These are phyloP conservation scores for Chironomus tepperi DNA, from an alignment of 1,140 invertebrate genomes.

Conservation along the genomic window DNA sequence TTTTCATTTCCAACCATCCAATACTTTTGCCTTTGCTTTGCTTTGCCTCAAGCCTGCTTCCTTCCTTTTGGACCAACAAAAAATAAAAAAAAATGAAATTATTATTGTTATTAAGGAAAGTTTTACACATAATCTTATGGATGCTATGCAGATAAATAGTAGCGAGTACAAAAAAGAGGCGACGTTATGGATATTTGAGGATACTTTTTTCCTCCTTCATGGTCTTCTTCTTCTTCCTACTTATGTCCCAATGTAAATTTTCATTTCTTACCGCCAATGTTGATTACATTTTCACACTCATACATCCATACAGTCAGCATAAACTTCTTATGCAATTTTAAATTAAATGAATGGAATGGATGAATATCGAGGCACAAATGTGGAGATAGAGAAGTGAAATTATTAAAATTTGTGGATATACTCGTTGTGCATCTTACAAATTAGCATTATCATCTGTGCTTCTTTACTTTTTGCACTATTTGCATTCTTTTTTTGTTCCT, in stretches of 20 bases:
- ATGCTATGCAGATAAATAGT: background rate
- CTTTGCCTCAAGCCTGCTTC: background rate
- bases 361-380: background rate
- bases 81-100: background rate
- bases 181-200: no score
- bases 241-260: no score
- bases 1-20: background rate
- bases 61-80: background rate
- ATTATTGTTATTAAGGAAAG: conserved; percentile 22
- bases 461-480: background rate
- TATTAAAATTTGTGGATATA: conserved; percentile 5
- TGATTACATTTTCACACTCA: background rate
- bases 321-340: background rate
- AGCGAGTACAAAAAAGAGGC: background rate
- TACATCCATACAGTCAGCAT: no score
- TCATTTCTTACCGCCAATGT: background rate
- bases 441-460: conserved; percentile 12
- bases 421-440: background rate
- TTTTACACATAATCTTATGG: conserved; percentile 18
- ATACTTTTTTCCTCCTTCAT: no score
- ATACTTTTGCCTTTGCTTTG: background rate
- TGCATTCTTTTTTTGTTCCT: background rate
- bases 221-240: no score
- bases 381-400: background rate
- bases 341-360: background rate